Conservation (phyloP, 2,888 invertebrate genomes). For the Lydus trimaculatus region DNA sequence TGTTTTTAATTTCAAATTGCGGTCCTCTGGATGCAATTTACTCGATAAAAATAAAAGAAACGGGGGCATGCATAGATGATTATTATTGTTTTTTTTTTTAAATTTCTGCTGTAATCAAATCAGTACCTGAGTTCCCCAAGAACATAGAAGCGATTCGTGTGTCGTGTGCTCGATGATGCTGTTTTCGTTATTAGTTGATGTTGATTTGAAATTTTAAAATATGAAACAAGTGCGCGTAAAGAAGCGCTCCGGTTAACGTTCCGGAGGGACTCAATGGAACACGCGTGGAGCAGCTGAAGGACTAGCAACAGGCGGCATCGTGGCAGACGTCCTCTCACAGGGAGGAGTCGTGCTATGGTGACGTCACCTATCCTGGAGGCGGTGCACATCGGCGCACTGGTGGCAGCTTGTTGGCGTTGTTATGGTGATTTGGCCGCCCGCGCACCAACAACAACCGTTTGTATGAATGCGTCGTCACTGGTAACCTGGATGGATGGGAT, state of each 20-base stretch:
- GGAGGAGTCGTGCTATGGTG: conserved; percentile 56
- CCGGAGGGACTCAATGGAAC: conserved; percentile 47
- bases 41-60: background rate
- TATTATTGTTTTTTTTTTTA: background rate
- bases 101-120: conserved; percentile 2
- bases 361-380: conserved; percentile 57
- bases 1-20: too few relatives aligned
- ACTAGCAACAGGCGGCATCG: conserved; percentile 62
- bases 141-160: conserved; percentile 49
- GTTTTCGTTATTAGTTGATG: background rate
- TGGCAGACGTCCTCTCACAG: conserved; percentile 51
- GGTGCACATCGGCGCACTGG: conserved; percentile 57
- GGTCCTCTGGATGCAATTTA: background rate
- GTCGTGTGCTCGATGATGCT: conserved; percentile 14
- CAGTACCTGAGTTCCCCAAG: conserved; percentile 52
- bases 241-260: conserved; percentile 39
- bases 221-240: conserved; percentile 23
- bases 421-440: conserved; percentile 57
- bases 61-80: background rate
- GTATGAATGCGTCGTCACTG: conserved; percentile 57
- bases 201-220: conserved; percentile 13
- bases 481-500: conserved; percentile 45
- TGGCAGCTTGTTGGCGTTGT: conserved; percentile 53
- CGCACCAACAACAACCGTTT: conserved; percentile 53
- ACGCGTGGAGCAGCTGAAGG: conserved; percentile 56